phyloP scores from a whole-genome alignment of 2,888 invertebrate genomes.

The Sabellastarte sp. region DNA sequence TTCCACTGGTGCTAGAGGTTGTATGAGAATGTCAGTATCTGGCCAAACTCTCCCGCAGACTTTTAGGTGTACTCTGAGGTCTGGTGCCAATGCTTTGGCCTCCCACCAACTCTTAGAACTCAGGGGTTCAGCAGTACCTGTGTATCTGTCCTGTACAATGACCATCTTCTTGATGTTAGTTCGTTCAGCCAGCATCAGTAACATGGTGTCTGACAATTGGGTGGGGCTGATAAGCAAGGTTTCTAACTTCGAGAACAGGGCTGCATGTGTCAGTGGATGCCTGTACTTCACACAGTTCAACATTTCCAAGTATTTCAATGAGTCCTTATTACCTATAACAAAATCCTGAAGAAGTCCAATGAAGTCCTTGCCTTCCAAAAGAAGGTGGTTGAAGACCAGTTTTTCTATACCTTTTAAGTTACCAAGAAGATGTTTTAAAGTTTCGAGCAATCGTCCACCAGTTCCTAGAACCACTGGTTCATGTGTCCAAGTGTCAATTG shows the following conservation, averaged over 20 bases:
- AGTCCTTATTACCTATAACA: conserved; percentile 65
- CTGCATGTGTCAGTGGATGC: conserved; percentile 73
- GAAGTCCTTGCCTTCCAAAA: conserved; percentile 70
- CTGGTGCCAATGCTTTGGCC: conserved; percentile 66
- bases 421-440: conserved; percentile 64
- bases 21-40: conserved; percentile 66
- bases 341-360: conserved; percentile 73
- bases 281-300: conserved; percentile 73
- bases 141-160: conserved; percentile 70
- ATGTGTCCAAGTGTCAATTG: conserved; percentile 34
- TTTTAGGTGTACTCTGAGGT: conserved; percentile 70
- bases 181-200: conserved; percentile 61
- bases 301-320: conserved; percentile 68
- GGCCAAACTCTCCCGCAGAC: conserved; percentile 12
- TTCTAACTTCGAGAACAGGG: conserved; percentile 73
- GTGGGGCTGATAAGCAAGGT: conserved; percentile 64
- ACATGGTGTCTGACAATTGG: conserved; percentile 73
- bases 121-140: conserved; percentile 31
- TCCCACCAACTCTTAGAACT: conserved; percentile 62
- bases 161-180: conserved; percentile 68
- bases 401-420: conserved; percentile 68
- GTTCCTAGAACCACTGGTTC: conserved; percentile 70
- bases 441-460: conserved; percentile 64
- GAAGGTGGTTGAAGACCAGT: conserved; percentile 72
- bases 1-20: conserved; percentile 70